Base-by-base conservation (phyloP, 2,113 vertebrate species). In the Malurus melanocephalus region DNA sequence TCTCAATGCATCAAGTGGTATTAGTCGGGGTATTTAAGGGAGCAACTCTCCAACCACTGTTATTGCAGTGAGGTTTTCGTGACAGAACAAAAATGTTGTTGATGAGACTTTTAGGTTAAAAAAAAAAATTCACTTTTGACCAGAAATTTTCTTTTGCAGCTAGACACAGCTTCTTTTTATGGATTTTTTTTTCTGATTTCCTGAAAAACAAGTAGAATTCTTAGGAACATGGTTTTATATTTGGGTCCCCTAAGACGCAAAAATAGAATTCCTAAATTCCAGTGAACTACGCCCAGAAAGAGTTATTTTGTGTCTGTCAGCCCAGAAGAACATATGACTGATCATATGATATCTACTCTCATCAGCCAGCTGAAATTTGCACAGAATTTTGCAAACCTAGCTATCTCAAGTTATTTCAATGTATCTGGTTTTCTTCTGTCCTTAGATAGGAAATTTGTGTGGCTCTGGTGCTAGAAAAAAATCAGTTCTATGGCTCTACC, bases 361-460 rank as follows among this genome's bases (percentile, higher is more conserved):
- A 66, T 92, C 69, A 92, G 16, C 16, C 77, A 80, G 38, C 30
- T 89, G 65, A 95, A 91, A 91, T 62, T 80, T 24, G n/a, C 24
- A 51, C 28, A 33, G 35, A 73, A 71, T 84, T 91, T 91, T 92
- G 62, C 66, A 81, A 86, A 86, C 12, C 32, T 55, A 57, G 23
- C 23, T 56, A 30, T 72, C 59, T 79, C 65, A 92, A 68, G 61
- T 69, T 86, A 38, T 83, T 91, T 71, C 46, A 75, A 16, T 15
- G 23, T 38, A 33, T 80, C 33, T 84, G 16, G 11, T 62, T 77
- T 80, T 65, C 75, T 52, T 59, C 15, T 49, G 2, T 32, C 17
- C 33, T 79, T 72, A 57, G 33, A 67, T 4, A 28, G 42, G 11
- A 73, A 86, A 48, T 80, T 55, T 62, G 7, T 7, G 1, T 57